Conservation (phyloP, 2,888 invertebrate genomes). For the Leptopilina syphax region DNA sequence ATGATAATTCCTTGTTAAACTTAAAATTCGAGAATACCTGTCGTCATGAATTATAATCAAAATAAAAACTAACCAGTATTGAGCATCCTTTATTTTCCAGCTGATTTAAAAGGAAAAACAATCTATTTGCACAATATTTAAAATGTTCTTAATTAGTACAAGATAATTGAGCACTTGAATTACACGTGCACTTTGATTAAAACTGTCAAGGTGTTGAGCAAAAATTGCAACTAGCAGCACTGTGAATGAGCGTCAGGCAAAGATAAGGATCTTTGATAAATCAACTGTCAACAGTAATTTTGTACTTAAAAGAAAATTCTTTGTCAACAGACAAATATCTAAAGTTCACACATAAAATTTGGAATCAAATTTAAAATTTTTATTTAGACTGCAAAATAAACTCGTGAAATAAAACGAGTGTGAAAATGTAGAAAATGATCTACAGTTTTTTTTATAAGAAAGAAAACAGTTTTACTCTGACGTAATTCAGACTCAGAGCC, state of each 20-base stretch:
- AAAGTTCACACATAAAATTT: background rate
- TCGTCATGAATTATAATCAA: constrained; percentile 13
- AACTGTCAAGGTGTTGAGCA: background rate
- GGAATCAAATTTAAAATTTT: background rate
- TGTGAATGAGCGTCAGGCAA: constrained; percentile 12
- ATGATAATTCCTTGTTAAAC: too few relatives aligned
- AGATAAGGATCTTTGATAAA: constrained; percentile 32
- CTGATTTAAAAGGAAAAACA: background rate
- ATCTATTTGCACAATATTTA: background rate
- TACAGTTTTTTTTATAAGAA: background rate
- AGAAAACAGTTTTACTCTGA: constrained; percentile 55
- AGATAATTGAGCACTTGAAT: background rate
- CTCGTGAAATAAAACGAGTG: background rate
- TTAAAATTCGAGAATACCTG: too few relatives aligned
- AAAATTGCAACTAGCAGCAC: constrained; percentile 34
- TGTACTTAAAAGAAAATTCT: constrained; percentile 43
- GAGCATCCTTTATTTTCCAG: background rate
- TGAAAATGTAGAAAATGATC: background rate
- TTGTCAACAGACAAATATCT: constrained; percentile 12
- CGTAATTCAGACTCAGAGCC: constrained; percentile 58
- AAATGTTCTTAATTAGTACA: background rate
- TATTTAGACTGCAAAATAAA: background rate
- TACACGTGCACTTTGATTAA: background rate
- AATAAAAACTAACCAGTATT: constrained; percentile 13
- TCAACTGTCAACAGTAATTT: constrained; percentile 32